These are phyloP conservation scores for Pentalonia nigronervosa DNA, from an alignment of 1,140 invertebrate genomes.

Conservation along the genomic window DNA sequence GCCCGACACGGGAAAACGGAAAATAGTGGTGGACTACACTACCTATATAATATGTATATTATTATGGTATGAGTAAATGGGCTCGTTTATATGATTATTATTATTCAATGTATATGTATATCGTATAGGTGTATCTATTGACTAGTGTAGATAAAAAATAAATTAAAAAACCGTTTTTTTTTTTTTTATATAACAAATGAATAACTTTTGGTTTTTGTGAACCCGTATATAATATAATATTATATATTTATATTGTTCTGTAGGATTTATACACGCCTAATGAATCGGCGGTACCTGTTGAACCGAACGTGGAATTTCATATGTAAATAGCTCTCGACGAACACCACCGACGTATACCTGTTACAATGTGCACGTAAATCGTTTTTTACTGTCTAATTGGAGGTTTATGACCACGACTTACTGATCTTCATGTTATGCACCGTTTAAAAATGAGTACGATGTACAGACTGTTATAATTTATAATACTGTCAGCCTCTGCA, in stretches of 20 bases:
- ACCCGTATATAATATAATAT: neutral
- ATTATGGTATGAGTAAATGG: too few species aligned
- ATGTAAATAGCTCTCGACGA: neutral
- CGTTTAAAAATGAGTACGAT: neutral
- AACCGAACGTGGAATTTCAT: neutral
- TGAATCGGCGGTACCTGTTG: neutral
- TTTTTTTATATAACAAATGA: neutral
- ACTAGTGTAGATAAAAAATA: neutral
- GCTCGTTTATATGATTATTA: neutral
- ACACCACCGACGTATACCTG: neutral
- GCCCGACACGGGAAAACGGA: neutral
- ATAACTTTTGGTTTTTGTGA: neutral
- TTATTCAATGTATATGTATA: neutral
- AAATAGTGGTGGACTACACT: too few species aligned
- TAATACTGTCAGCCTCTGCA: neutral
- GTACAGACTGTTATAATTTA: neutral
- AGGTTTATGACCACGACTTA: neutral
- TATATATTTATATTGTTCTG: neutral
- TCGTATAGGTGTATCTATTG: neutral
- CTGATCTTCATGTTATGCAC: neutral
- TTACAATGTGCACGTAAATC: neutral
- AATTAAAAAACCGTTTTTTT: neutral
- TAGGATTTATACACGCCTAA: neutral
- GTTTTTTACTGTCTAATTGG: conserved; percentile 1
- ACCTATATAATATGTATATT: too few species aligned